These are phyloP conservation scores for Tangachromis dhanisi DNA, from an alignment of 2,113 vertebrate species.

Conservation along the genomic window DNA sequence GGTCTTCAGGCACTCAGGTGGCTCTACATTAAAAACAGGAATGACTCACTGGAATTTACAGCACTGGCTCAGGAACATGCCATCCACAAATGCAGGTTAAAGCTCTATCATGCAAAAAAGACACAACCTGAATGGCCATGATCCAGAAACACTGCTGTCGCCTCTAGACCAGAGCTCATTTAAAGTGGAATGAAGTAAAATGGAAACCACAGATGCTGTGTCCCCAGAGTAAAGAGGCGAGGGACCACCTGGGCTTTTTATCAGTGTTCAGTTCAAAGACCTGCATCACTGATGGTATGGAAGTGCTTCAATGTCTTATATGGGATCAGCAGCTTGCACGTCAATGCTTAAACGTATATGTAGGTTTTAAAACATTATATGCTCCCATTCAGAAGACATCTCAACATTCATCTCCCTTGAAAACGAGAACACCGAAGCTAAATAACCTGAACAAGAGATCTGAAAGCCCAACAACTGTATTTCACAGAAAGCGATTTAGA, in stretches of 20 bases:
- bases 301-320: fast-evolving
- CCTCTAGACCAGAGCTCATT: background rate
- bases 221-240: fast-evolving
- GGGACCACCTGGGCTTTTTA: background rate
- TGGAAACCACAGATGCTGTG: background rate
- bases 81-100: background rate
- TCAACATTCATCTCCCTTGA: background rate
- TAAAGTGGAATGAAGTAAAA: background rate
- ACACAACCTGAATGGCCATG: background rate
- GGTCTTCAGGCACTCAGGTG: background rate
- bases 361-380: background rate
- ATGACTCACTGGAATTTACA: background rate
- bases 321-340: background rate
- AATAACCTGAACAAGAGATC: background rate
- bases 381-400: background rate
- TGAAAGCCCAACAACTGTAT: background rate
- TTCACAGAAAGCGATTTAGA: background rate
- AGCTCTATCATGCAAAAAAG: background rate
- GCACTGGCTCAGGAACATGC: background rate
- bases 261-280: background rate
- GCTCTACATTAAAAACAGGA: background rate
- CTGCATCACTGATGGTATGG: too few species aligned
- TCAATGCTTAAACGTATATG: background rate
- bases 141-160: background rate
- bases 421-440: background rate